Percentiles rank a stretch among this genome's conserved stretches.
Evolutionary conservation across 2,797 vertebrate genomes (phyloP).

Genomic region (Cossypha heuglini): DNA sequence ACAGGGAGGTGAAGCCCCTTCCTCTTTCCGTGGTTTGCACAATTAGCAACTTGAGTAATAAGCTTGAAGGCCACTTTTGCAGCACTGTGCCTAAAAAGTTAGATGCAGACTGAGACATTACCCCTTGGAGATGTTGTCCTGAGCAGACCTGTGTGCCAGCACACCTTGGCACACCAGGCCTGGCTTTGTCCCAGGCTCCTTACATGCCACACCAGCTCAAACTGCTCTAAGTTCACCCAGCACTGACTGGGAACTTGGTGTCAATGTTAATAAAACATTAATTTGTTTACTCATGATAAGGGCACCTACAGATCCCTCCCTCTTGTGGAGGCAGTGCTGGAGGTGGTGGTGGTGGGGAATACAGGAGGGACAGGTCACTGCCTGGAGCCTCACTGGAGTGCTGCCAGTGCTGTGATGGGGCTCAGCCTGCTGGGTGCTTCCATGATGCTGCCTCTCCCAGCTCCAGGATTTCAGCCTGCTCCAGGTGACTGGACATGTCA

Average conservation of each 20-base stretch:
- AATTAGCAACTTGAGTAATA: not conserved
- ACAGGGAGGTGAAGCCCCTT: not conserved
- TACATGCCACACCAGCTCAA: not conserved
- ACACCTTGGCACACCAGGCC: not conserved
- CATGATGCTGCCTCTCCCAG: not conserved
- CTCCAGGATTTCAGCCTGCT: not conserved
- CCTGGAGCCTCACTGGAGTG: not conserved
- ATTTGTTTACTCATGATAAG: not conserved
- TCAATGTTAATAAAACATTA: conserved; percentile 1
- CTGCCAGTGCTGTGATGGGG: not conserved
- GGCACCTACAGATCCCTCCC: accelerated
- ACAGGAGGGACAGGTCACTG: not conserved
- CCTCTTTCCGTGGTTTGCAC: not conserved
- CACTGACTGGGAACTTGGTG: accelerated
- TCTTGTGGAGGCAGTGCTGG: not conserved
- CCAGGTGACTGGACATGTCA: not conserved
- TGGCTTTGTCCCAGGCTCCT: not conserved
- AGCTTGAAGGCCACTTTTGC: not conserved
- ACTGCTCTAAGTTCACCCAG: not conserved
- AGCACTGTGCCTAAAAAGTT: not conserved
- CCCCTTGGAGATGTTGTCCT: not conserved
- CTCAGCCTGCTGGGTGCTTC: not conserved
- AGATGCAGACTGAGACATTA: not conserved
- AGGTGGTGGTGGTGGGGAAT: not conserved
- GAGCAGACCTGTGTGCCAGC: not conserved